Conservation (phyloP, 2,888 invertebrate genomes). For the Sinhomidia bicolor region DNA sequence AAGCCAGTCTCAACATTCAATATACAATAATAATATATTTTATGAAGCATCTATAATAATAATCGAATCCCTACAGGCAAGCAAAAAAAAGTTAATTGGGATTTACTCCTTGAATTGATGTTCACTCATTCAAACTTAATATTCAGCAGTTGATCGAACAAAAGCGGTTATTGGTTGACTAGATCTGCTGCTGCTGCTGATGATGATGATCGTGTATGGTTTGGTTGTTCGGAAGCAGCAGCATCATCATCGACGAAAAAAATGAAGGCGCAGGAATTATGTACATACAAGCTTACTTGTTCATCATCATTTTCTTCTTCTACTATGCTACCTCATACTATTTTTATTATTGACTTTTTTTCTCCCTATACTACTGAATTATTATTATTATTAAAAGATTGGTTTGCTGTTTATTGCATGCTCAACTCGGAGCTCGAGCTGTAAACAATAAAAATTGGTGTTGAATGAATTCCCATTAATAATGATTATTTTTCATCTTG, state of each 20-base stretch:
- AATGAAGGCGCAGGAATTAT: neutral
- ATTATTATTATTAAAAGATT: constrained; percentile 53
- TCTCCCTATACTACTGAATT: neutral
- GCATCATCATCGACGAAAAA: no score
- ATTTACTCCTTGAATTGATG: constrained; percentile 77
- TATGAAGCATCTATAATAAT: constrained; percentile 53
- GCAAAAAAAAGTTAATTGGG: constrained; percentile 78
- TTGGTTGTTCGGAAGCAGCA: neutral
- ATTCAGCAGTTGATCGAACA: constrained; percentile 56
- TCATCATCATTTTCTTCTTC: neutral
- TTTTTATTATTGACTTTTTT: neutral
- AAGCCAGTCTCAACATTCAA: constrained; percentile 30
- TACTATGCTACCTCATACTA: neutral
- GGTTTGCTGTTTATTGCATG: constrained; percentile 38
- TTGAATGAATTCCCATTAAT: constrained; percentile 57
- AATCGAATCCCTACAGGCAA: constrained; percentile 64
- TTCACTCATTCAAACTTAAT: constrained; percentile 75
- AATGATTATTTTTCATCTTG: constrained; percentile 63
- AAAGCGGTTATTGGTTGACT: constrained; percentile 28
- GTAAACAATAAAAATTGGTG: constrained; percentile 28
- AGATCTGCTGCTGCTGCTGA: neutral
- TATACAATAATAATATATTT: constrained; percentile 28
- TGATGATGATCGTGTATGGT: no score
- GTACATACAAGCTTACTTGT: neutral
- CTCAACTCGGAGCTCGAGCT: constrained; percentile 30